Conservation (phyloP, 1,140 invertebrate species). For the Meloidogyne floridensis region DNA sequence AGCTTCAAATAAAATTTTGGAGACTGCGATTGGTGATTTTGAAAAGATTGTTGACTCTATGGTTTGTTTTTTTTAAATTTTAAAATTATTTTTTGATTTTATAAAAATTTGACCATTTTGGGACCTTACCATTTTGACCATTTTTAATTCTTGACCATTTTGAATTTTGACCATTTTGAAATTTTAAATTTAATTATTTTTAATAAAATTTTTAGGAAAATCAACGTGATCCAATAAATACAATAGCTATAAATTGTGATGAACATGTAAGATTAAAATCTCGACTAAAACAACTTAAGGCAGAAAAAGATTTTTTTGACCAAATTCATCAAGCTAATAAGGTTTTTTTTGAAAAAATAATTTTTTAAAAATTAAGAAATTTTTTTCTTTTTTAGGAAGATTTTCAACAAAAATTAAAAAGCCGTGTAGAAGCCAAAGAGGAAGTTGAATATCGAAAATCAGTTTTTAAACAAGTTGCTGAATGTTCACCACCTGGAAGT, state of each 20-base stretch:
- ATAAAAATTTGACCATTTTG: not conserved
- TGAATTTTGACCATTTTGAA: not conserved
- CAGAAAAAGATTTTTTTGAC: not conserved
- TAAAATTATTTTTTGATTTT: not conserved
- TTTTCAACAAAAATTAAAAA: not conserved
- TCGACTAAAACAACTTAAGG: not conserved
- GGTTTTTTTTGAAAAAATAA: not conserved
- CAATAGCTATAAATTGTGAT: not conserved
- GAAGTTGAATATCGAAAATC: slow-evolving; percentile 4
- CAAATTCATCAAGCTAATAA: not conserved
- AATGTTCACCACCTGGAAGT: slow-evolving; percentile 7
- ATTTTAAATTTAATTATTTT: no score
- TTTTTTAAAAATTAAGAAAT: not conserved
- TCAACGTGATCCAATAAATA: slow-evolving; percentile 2
- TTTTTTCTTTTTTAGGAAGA: not conserved
- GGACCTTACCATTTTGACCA: not conserved
- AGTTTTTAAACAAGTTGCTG: not conserved
- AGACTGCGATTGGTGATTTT: slow-evolving; percentile 29
- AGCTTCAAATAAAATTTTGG: slow-evolving; percentile 20
- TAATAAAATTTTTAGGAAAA: not conserved
- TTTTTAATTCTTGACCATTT: not conserved
- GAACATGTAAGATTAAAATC: not conserved
- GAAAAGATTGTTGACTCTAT: slow-evolving; percentile 37
- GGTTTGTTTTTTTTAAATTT: slow-evolving; percentile 8
- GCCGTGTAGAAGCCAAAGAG: not conserved